Conservation (phyloP, 2,888 invertebrate species). For the Therioaphis trifolii region DNA sequence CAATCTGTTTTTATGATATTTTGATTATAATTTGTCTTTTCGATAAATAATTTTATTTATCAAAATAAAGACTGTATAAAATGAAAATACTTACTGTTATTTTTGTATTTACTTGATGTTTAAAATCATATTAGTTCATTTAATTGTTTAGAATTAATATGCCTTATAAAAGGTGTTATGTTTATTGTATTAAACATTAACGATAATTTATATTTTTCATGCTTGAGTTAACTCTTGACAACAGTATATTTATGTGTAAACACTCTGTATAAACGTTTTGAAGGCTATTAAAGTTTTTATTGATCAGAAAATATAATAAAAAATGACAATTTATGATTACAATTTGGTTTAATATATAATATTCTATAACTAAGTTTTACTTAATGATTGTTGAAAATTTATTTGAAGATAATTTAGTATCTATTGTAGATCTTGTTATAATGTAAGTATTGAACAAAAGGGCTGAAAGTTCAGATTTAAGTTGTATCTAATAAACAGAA, state of each 20-base stretch:
- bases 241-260: conserved; percentile 39
- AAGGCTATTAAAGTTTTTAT: conserved; percentile 52
- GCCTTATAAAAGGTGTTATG: conserved; percentile 25
- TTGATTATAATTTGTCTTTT: conserved; percentile 60
- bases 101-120: conserved; percentile 62
- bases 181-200: conserved; percentile 42
- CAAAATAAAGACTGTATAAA: conserved; percentile 62
- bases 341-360: conserved; percentile 39
- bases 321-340: conserved; percentile 44
- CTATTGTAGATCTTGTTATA: not conserved
- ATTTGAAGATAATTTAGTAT: not conserved
- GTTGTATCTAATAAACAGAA: not conserved
- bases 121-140: conserved; percentile 47
- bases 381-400: conserved; percentile 12
- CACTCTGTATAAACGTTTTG: conserved; percentile 51
- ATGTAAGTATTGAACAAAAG: not conserved
- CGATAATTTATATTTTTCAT: conserved; percentile 53
- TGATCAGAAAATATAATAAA: conserved; percentile 51
- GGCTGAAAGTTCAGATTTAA: not conserved
- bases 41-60: conserved; percentile 63
- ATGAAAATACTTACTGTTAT: conserved; percentile 60
- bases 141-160: conserved; percentile 49
- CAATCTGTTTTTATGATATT: conserved; percentile 60
- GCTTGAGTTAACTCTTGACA: conserved; percentile 46
- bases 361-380: conserved; percentile 43